Evolutionary conservation across 2,888 invertebrate species (phyloP).

Genomic region (Pyrrhia umbra): DNA sequence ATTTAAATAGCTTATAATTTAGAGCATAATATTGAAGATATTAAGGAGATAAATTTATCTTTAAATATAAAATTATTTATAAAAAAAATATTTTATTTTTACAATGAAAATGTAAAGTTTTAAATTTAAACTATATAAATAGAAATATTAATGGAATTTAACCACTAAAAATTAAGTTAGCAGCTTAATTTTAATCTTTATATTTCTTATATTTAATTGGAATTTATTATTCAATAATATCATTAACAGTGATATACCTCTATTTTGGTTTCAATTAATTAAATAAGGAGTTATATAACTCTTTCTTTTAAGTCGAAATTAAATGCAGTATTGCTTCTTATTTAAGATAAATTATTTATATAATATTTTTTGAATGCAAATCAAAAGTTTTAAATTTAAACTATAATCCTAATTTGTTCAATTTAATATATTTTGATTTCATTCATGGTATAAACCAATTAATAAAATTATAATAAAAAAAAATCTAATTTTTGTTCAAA

Average conservation of each 20-base stretch:
- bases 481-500: slow-evolving; percentile 75
- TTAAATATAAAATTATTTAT: slow-evolving; percentile 77
- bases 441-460: slow-evolving; percentile 81
- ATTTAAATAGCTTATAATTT: slow-evolving; percentile 80
- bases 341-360: slow-evolving; percentile 83
- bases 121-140: slow-evolving; percentile 91
- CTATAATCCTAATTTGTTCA: slow-evolving; percentile 83
- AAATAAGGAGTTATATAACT: slow-evolving; percentile 87
- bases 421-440: slow-evolving; percentile 84
- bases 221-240: slow-evolving; percentile 87
- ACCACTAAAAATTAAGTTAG: slow-evolving; percentile 91
- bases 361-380: slow-evolving; percentile 84
- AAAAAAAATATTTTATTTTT: slow-evolving; percentile 87
- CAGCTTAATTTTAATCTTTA: slow-evolving; percentile 89
- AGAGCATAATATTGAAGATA: slow-evolving; percentile 84
- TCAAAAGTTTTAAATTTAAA: slow-evolving; percentile 81
- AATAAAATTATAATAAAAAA: slow-evolving; percentile 89
- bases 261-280: slow-evolving; percentile 90
- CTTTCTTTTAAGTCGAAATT: slow-evolving; percentile 86
- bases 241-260: slow-evolving; percentile 93
- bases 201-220: slow-evolving; percentile 90
- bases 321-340: slow-evolving; percentile 89
- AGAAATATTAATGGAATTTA: slow-evolving; percentile 87
- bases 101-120: slow-evolving; percentile 92
- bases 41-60: slow-evolving; percentile 76